Evolutionary conservation across 1,140 invertebrate genomes (phyloP).

Genomic region (Lepidurus couesii): DNA sequence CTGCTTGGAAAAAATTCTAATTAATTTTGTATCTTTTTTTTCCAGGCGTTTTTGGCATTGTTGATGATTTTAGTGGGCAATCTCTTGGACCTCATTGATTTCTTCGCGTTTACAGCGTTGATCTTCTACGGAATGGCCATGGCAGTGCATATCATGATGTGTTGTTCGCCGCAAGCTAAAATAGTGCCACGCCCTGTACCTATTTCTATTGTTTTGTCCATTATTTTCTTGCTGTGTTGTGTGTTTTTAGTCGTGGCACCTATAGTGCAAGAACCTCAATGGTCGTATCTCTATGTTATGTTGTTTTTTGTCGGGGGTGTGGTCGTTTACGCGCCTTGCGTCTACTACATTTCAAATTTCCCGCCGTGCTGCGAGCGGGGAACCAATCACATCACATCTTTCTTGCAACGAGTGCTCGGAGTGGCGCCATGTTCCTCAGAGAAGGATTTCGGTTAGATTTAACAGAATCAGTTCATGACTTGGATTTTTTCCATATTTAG

Average conservation of each 20-base stretch:
- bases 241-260: slow-evolving; percentile 70
- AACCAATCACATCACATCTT: not conserved
- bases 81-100: slow-evolving; percentile 50
- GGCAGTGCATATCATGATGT: slow-evolving; percentile 46
- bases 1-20: not conserved
- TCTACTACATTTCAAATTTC: slow-evolving; percentile 52
- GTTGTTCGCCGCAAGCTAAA: slow-evolving; percentile 46
- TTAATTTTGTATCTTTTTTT: not conserved
- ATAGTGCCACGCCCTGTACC: slow-evolving; percentile 64
- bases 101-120: slow-evolving; percentile 53
- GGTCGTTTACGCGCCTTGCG: slow-evolving; percentile 67
- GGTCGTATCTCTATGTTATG: slow-evolving; percentile 70
- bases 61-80: slow-evolving; percentile 48
- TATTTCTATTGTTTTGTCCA: slow-evolving; percentile 67
- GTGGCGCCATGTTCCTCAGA: not conserved
- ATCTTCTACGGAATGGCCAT: slow-evolving; percentile 51
- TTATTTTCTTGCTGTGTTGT: slow-evolving; percentile 63
- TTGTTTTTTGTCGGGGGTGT: slow-evolving; percentile 65
- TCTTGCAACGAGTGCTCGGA: not conserved
- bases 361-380: not conserved
- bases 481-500: not conserved
- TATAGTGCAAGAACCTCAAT: slow-evolving; percentile 67
- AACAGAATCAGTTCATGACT: not conserved
- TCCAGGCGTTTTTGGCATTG: slow-evolving; percentile 45
- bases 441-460: not conserved